Base-by-base conservation (phyloP, 2,888 invertebrate species). In the Listrodromus nycthemerus region DNA sequence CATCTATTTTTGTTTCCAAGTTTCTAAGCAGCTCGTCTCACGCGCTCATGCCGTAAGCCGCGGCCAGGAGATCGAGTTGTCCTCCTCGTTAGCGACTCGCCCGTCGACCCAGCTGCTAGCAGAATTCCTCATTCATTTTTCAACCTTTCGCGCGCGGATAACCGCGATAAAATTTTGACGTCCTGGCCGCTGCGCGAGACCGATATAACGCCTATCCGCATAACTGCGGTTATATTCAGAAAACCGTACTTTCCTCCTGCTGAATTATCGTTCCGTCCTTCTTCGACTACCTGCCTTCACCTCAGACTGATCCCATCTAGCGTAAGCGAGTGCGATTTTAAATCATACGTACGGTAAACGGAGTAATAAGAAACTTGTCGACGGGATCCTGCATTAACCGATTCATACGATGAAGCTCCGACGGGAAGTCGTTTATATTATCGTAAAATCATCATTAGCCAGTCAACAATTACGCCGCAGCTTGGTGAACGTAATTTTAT, bases 61-160 rank as follows among this genome's bases (percentile, higher is more conserved):
- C 61, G 13, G 63, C 48, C 48, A 74, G 61, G 16, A 63, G 45
- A 74, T 33, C 74, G 63, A 48, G 74, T 63, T 50, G 48, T 48
- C 30, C 48, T 74, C 48, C 63, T 74, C 74, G 74, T 74, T 74
- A 74, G 74, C 61, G 74, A 58, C 30, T 16, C 27, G 13, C 61
- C 58, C 74, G 61, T 24, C 73, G 58, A 61, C 73, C 61, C 61
- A 73, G 58, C 74, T 71, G 55, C 58, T 63, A 63, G 33, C 61
- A 48, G 63, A 63, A 74, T 74, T 33, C 19, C 74, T 63, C 48
- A 63, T 74, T 74, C 48, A 74, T 74, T 48, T 74, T 41, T 74
- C 74, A 74, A 63, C 63, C 30, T 10, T n/a, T 24, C 58, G 58
- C 21, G 10, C 27, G 58, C 24, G 16, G 41, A 71, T 61, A 63